Evolutionary conservation across 2,113 vertebrate genomes (phyloP), one percentile per base, ranked within the genome.

Genomic region (Astur gentilis): DNA sequence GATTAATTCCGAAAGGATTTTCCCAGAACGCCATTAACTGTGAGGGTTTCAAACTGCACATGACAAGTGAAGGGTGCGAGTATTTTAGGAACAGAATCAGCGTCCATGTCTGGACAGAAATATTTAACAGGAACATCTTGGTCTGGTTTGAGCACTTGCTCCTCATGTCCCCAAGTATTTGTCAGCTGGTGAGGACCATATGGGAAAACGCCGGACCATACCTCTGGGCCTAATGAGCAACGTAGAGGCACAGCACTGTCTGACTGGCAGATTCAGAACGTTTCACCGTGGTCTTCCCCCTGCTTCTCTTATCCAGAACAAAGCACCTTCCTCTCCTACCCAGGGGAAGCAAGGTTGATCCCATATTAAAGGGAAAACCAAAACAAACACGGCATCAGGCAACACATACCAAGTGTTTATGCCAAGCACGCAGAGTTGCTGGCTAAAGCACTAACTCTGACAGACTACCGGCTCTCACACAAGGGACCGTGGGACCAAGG

Each of bases 391-490:
- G 0, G 21, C 3, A 7, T 22, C 71, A 50, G 47, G 45, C 23
- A n/a, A 32, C 23, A 50, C 44, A 29, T 34, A 73, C 23, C 31
- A 42, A 67, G 23, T 11, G 2, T 6, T 50, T 34, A 31, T 9
- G 7, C 49, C n/a, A 34, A 13, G 19, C 3, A 2, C 7, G 5
- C 0, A 40, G 34, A 60, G 18, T 4, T 22, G 12, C 3, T 29
- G 60, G 67, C 31, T 66, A 42, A 40, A 75, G 76, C 38, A 81
- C 29, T 31, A 25, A 40, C 10, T 22, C 54, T 18, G 7, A 45
- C 20, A 60, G 16, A 34, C 42, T 10, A 18, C 9, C 2, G 1
- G 5, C 16, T 16, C 11, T 70, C 44, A 16, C 34, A 17, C 0
- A 2, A 31, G 14, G 29, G 13, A 19, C 12, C 6, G 0, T 3